Evolutionary conservation across 2,888 invertebrate genomes (phyloP), one percentile per base, ranked within the genome.

Genomic region (Hololepta plana): DNA sequence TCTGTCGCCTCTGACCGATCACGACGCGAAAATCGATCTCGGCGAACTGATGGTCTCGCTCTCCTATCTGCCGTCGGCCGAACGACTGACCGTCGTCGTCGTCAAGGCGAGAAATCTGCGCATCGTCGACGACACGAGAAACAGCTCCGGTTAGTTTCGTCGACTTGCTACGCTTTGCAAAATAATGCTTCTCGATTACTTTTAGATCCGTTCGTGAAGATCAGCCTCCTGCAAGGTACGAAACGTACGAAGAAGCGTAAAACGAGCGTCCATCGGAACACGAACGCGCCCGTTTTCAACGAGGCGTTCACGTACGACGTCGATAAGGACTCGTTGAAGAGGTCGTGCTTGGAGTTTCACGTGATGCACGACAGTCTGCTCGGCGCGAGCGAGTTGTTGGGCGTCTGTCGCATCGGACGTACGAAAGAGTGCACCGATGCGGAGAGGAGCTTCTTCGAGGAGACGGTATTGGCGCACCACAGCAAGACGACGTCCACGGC

Each of bases 301-400:
- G 62, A 64, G 35, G 60, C 58, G 4, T 40, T 64, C 21, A 60
- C 54, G 12, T 62, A 62, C 38, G 56, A 57, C 38, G 43, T 60
- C 10, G 41, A 45, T 16, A 60, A 59, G 32, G 68, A 71, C 21
- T 51, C 54, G 26, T 49, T 73, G 9, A 60, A 62, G 31, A 60
- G 56, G 34, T 59, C 63, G 28, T 46, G 55, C 12, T 45, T 72
- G 7, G 69, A 72, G 41, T 60, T 73, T 37, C 54, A 57, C 3
- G 63, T 72, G 2, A 55, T 64, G 23, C 69, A 68, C 40, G 70
- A 70, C 38, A 69, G 64, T 35, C 49, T 68, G 10, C 47, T 69
- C 32, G 67, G 67, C 37, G 57, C 59, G 8, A 67, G 64, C 38
- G 69, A 71, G 43, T 46, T 63, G 19, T 48, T 66, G 7, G 65